Percentiles rank a stretch among this genome's conserved stretches.
Conservation (phyloP, 1,140 invertebrate genomes). For the Drosophila yakuba region DNA sequence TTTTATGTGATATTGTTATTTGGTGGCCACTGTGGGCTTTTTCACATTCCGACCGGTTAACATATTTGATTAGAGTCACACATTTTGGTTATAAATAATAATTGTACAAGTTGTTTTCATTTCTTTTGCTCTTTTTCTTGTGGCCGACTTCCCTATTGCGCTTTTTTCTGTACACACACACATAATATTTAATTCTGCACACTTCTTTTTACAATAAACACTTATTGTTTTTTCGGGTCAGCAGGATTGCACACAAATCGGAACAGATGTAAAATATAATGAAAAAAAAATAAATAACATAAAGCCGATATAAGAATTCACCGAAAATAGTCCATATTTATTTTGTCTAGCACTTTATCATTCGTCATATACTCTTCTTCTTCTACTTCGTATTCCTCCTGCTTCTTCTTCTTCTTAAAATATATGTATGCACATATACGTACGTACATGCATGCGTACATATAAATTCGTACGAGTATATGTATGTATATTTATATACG, state of each 20-base stretch:
- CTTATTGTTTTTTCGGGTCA: conserved; percentile 10
- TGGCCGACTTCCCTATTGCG: conserved; percentile 5
- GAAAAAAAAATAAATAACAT: conserved; percentile 15
- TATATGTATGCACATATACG: conserved; percentile 23
- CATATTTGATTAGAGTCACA: no score
- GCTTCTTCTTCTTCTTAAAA: conserved; percentile 1
- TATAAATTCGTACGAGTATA: conserved; percentile 5
- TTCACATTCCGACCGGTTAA: background rate
- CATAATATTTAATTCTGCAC: conserved; percentile 12
- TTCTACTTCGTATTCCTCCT: conserved; percentile 1
- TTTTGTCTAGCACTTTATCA: conserved; percentile 47
- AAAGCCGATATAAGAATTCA: conserved; percentile 29
- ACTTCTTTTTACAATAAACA: conserved; percentile 9
- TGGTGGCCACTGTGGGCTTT: background rate
- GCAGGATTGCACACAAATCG: conserved; percentile 6
- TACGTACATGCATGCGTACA: conserved; percentile 23
- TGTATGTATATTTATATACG: conserved; percentile 17
- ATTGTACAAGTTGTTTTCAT: background rate
- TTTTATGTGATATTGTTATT: conserved; percentile 17
- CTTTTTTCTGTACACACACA: conserved; percentile 12
- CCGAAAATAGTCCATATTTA: conserved; percentile 25
- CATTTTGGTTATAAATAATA: background rate
- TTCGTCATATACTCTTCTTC: conserved; percentile 45
- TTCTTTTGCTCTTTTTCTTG: background rate
- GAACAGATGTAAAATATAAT: conserved; percentile 4